Evolutionary conservation across 2,113 vertebrate species (phyloP).

Genomic region (Gopherus flavomarginatus): DNA sequence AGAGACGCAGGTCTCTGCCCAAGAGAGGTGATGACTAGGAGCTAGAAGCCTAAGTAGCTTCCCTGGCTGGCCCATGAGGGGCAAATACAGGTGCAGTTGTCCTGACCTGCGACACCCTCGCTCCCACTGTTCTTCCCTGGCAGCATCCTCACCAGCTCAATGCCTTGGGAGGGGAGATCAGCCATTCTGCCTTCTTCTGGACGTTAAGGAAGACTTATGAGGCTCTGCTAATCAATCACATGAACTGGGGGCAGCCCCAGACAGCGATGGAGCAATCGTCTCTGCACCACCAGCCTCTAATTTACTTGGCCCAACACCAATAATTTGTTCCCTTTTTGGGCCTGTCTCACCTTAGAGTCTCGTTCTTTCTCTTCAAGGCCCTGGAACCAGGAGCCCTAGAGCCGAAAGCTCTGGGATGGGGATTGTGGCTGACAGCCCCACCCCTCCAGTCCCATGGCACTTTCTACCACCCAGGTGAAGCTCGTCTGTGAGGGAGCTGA

Average conservation of each 20-base stretch:
- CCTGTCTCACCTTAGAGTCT: neutral
- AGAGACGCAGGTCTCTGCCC: neutral
- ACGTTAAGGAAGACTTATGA: neutral
- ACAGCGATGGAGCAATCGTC: neutral
- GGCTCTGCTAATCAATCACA: neutral
- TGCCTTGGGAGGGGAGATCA: neutral
- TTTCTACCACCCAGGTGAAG: neutral
- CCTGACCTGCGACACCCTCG: too few relatives aligned
- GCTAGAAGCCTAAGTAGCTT: neutral
- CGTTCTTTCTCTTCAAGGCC: neutral
- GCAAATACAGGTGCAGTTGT: neutral
- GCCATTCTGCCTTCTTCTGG: neutral
- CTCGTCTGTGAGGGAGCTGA: too few relatives aligned
- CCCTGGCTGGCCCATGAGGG: neutral
- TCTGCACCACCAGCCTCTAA: neutral
- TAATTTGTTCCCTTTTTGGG: neutral
- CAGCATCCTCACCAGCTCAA: neutral
- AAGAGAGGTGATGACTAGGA: neutral
- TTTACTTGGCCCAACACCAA: neutral
- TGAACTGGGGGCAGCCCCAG: neutral
- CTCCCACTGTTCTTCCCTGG: neutral
- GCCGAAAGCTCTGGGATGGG: neutral
- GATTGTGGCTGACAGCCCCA: too few relatives aligned
- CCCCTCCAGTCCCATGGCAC: too few relatives aligned
- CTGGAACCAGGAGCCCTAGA: neutral